Conservation (phyloP, 2,888 invertebrate species). For the Lepidocyrtinus sp. region DNA sequence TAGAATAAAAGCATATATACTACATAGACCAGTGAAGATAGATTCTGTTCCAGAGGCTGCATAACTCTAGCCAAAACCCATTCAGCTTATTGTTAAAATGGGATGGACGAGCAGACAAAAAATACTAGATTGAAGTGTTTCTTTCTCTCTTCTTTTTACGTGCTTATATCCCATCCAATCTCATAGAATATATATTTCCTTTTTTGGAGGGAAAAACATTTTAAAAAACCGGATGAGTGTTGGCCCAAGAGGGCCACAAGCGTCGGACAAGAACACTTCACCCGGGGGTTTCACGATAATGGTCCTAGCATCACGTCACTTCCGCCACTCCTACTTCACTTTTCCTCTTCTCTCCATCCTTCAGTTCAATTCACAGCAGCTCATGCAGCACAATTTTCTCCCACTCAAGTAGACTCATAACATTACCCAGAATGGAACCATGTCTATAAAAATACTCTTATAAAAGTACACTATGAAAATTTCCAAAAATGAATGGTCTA, state of each 20-base stretch:
- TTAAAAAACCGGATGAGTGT: conserved; percentile 60
- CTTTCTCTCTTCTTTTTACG: conserved; percentile 19
- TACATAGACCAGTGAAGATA: too few species aligned
- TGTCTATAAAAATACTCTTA: too few species aligned
- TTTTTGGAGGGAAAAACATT: conserved; percentile 44
- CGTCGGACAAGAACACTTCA: conserved; percentile 66
- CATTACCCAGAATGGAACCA: neutral
- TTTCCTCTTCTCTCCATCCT: conserved; percentile 32
- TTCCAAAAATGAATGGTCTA: too few species aligned
- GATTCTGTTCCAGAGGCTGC: too few species aligned
- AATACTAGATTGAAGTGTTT: conserved; percentile 20
- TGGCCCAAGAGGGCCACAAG: conserved; percentile 65
- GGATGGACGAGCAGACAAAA: neutral
- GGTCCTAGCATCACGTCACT: conserved; percentile 65
- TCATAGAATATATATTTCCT: too few species aligned
- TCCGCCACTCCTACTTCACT: conserved; percentile 65
- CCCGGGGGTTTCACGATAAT: conserved; percentile 60
- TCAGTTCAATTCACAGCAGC: conserved; percentile 52
- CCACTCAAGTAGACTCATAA: conserved; percentile 42
- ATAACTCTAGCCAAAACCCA: conserved; percentile 28
- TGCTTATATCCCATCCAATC: too few species aligned
- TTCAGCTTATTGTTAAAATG: too few species aligned
- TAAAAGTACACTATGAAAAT: too few species aligned
- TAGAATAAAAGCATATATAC: conserved; percentile 35
- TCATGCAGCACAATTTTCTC: conserved; percentile 49